These are phyloP conservation scores for Escarpia spicata DNA, from an alignment of 2,888 invertebrate species.

Conservation along the genomic window DNA sequence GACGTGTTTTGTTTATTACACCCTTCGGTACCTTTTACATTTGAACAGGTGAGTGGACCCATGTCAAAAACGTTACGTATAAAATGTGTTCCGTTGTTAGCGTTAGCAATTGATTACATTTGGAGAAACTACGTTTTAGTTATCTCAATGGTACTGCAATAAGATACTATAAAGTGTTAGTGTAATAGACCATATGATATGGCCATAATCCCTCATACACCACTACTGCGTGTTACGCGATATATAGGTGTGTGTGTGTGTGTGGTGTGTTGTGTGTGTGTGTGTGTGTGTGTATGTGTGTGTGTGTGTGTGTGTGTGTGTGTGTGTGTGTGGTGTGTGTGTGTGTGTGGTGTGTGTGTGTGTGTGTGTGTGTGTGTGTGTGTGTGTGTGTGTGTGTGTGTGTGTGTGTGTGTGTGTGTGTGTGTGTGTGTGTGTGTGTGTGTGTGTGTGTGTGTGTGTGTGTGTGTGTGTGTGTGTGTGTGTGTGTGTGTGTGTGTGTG, in stretches of 20 bases:
- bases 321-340: neutral
- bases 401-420: neutral
- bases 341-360: neutral
- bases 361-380: neutral
- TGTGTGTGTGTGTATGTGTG: too few species aligned
- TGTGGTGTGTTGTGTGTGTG: too few species aligned
- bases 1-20: slow-evolving; percentile 91
- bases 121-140: too few species aligned
- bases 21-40: slow-evolving; percentile 92
- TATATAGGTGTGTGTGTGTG: too few species aligned
- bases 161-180: too few species aligned
- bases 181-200: too few species aligned
- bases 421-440: too few species aligned
- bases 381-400: neutral
- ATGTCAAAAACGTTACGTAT: neutral
- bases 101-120: neutral
- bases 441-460: neutral
- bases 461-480: neutral
- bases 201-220: too few species aligned
- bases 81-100: neutral
- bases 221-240: too few species aligned
- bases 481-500: neutral
- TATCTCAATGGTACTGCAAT: too few species aligned
- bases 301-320: too few species aligned
- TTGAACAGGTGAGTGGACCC: slow-evolving; percentile 81